phyloP scores from a whole-genome alignment of 64 coral and sea anemone species.

The Stichodactyla mertensii region DNA sequence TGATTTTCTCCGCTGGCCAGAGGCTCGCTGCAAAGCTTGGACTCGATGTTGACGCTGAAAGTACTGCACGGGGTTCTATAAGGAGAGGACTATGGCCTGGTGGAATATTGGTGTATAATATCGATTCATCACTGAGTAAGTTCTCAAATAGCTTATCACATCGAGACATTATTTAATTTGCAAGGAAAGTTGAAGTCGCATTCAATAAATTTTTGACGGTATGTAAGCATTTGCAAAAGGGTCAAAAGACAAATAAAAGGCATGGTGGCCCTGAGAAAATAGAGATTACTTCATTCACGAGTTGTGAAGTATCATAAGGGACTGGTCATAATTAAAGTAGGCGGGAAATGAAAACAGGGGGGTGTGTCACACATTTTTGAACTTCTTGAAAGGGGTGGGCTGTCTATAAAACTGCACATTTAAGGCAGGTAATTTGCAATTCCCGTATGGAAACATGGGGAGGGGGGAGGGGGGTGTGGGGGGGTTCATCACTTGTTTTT shows the following conservation, averaged over 20 bases:
- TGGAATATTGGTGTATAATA: conserved; percentile 37
- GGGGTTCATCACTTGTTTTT: too few relatives aligned
- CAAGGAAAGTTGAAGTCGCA: not conserved
- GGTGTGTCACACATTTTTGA: too few relatives aligned
- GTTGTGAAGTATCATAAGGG: not conserved
- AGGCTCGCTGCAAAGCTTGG: conserved; percentile 22
- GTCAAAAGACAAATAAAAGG: too few relatives aligned
- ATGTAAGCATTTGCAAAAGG: not conserved
- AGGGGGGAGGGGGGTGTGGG: too few relatives aligned
- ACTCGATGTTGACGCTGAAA: conserved; percentile 7
- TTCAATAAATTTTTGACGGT: not conserved
- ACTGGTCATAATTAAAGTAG: not conserved
- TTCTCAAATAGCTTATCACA: not conserved
- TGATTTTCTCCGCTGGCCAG: conserved; percentile 30
- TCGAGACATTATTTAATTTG: not conserved
- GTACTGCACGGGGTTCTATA: conserved; percentile 5
- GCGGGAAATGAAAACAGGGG: too few relatives aligned
- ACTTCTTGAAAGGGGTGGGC: too few relatives aligned
- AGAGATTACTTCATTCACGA: not conserved
- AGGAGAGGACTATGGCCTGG: conserved; percentile 40
- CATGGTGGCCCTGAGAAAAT: too few relatives aligned
- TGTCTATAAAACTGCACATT: too few relatives aligned
- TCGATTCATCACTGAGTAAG: conserved; percentile 23
- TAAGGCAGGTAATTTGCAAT: too few relatives aligned
- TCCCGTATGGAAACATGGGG: too few relatives aligned